Evolutionary conservation across 64 coral and sea anemone genomes (phyloP), one percentile per base, ranked within the genome.

Genomic region (Actinia tenebrosa): DNA sequence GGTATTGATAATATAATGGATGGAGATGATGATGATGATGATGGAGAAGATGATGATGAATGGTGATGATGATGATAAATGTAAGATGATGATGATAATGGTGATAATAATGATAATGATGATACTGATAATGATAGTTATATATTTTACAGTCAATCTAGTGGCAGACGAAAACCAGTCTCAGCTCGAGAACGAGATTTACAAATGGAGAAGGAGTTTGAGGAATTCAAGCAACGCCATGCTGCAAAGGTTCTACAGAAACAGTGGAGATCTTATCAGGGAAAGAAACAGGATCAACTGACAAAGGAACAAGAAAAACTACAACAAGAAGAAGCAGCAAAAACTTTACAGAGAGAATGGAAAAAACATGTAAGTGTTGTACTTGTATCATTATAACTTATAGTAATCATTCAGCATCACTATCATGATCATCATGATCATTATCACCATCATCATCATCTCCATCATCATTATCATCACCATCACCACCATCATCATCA

Each of bases 281-380:
- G 83, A 5, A 78, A 14, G 22, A 93, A 82, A 44, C 42, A 25
- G 30, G 46, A 10, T 20, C 53, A 45, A n/a, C 43, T 53, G 20
- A 45, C 27, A 83, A 47, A 64, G 63, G 59, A 91, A 60, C 53
- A 87, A 16, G 78, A 83, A 11, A 45, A 75, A 86, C 11, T 47
- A 15, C 69, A 77, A 83, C 84, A 90, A n/a, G 91, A 96, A 37
- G 46, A 88, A 52, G 94, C 94, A 26, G 94, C 94, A 16, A 72
- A 75, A 22, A 96, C 94, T 16, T 88, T 96, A 11, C 94, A 96
- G 82, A 90, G 89, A 88, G 86, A 96, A 27, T 96, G 94, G 94
- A 75, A 88, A 54, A 90, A 59, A 88, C 94, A 96, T 83, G 94
- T 96, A 53, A 56, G 87, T 82, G 56, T 2, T 14, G 10, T 22